phyloP scores from a whole-genome alignment of 2,113 vertebrate genomes.

The Eidolon helvum region DNA sequence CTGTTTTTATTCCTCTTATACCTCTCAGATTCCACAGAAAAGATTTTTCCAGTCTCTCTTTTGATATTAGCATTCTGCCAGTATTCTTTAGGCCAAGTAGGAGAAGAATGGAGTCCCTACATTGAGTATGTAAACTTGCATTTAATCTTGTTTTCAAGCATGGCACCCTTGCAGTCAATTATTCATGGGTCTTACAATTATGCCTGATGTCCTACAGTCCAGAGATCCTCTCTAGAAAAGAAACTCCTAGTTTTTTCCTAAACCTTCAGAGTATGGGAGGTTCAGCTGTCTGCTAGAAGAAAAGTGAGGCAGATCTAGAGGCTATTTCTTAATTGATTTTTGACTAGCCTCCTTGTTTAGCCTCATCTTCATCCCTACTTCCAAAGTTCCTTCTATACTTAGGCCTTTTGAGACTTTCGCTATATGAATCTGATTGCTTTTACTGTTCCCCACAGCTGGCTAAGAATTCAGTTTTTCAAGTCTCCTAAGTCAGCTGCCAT shows the following conservation, averaged over 20 bases:
- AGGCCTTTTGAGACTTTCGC: neutral
- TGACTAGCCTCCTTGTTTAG: neutral
- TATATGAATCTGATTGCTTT: neutral
- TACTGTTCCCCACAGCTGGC: neutral
- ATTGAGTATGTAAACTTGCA: neutral
- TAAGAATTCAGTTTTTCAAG: neutral
- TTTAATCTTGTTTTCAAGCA: neutral
- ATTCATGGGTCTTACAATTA: neutral
- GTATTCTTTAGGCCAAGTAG: neutral
- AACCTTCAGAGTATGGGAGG: neutral
- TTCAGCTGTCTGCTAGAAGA: neutral
- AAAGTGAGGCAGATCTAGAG: neutral
- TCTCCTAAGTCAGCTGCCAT: neutral
- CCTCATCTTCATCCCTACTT: neutral
- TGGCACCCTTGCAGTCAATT: neutral
- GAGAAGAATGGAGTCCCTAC: neutral
- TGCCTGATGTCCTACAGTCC: neutral
- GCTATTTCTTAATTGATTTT: neutral
- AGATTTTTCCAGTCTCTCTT: neutral
- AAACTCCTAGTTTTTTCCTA: neutral
- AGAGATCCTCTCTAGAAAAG: neutral
- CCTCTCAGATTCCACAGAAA: neutral
- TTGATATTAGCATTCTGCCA: neutral
- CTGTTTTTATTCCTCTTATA: neutral
- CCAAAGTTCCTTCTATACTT: neutral